Evolutionary conservation across 2,888 invertebrate species (phyloP).

Genomic region (Epirrita christyi): DNA sequence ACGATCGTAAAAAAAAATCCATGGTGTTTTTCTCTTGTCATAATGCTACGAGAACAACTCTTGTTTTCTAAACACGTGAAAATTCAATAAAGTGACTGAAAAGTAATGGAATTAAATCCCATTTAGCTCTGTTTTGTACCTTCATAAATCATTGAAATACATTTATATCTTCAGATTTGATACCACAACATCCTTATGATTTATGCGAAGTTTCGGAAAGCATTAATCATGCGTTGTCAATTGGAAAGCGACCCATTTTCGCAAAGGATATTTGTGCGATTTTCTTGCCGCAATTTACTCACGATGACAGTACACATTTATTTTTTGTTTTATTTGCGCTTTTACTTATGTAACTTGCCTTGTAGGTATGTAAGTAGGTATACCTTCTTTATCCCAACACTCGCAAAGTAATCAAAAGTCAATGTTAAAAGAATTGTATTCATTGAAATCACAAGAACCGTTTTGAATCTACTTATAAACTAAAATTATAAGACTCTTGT

Average conservation of each 20-base stretch:
- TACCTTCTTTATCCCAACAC: no score
- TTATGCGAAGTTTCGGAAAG: conserved; percentile 62
- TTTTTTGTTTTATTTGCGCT: conserved; percentile 35
- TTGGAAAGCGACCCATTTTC: conserved; percentile 73
- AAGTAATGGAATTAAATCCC: background rate
- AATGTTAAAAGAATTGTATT: no score
- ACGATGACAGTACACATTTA: conserved; percentile 52
- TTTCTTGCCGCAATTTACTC: conserved; percentile 59
- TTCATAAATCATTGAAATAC: conserved; percentile 43
- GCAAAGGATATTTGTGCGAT: conserved; percentile 58
- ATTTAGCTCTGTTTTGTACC: conserved; percentile 24
- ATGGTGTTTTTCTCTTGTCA: background rate
- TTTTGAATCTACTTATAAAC: no score
- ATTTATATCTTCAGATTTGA: conserved; percentile 52
- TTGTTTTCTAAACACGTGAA: background rate
- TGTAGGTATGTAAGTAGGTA: background rate
- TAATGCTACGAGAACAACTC: no score
- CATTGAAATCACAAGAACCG: no score
- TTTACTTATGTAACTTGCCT: conserved; percentile 14
- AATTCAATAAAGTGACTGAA: background rate
- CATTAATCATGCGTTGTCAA: conserved; percentile 74
- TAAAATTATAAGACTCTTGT: no score
- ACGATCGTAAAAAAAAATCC: background rate
- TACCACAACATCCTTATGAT: conserved; percentile 62
- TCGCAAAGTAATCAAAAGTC: no score